Evolutionary conservation across 1,140 invertebrate genomes (phyloP).

Genomic region (Formica selysi): DNA sequence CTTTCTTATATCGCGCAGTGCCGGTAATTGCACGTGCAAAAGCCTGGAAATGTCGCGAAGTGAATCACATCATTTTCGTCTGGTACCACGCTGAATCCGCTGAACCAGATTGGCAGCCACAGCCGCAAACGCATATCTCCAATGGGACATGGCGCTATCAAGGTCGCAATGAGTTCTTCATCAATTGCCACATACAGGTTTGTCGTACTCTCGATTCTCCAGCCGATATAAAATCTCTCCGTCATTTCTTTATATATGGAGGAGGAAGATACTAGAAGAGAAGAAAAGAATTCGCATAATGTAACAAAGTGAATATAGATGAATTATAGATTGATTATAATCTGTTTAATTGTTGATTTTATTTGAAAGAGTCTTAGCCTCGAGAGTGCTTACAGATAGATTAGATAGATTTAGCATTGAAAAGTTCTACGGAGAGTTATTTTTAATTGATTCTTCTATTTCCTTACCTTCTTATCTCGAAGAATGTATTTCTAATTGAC

Average conservation of each 20-base stretch:
- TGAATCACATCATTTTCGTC: constrained; percentile 92
- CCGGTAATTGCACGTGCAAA: constrained; percentile 89
- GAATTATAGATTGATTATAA: not conserved
- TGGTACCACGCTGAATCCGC: constrained; percentile 93
- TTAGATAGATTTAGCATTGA: not conserved
- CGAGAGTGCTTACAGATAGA: too few species aligned
- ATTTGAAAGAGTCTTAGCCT: not conserved
- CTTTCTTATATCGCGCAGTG: constrained; percentile 82
- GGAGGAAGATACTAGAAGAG: not conserved
- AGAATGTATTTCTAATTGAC: not conserved
- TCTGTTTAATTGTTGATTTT: not conserved
- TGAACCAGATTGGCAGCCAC: constrained; percentile 91
- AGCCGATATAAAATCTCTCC: not conserved
- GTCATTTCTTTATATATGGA: not conserved
- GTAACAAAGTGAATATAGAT: not conserved
- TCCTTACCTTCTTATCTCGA: too few species aligned
- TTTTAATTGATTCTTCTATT: not conserved
- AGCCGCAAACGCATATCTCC: constrained; percentile 87
- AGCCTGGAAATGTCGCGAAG: constrained; percentile 90
- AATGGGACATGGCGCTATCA: constrained; percentile 89
- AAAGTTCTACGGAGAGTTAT: not conserved
- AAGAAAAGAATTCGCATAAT: not conserved
- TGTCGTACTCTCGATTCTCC: constrained; percentile 23
- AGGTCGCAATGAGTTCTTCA: constrained; percentile 92
- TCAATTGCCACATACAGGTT: constrained; percentile 92